Evolutionary conservation across 1,140 invertebrate genomes (phyloP), one percentile per base, ranked within the genome.

Genomic region (Zophobas atratus): DNA sequence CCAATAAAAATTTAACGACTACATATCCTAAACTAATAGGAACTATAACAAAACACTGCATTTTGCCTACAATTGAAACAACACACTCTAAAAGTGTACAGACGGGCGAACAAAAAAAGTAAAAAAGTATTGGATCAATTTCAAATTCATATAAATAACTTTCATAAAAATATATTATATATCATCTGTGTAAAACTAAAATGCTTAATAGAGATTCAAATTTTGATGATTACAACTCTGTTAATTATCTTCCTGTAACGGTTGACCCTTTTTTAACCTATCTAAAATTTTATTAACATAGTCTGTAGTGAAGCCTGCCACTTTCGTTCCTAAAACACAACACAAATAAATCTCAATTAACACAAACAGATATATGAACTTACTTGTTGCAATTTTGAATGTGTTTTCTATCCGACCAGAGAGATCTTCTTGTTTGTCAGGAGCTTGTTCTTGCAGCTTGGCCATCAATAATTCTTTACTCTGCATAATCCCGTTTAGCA

Each of bases 241-340:
- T 38, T 51, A 51, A n/a, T 35, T 75, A 77, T 92, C 92, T 80
- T 93, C 92, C 92, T 79, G 92, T 92, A 90, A 90, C 33, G 89
- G 88, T 80, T 91, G 87, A 32, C 92, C 92, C 71, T 87, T 87
- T 84, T 91, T 93, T 71, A 94, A 89, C 86, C 93, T 94, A 32
- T 94, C 93, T 82, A 96, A 87, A n/a, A 96, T 91, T 85, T 90
- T 92, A 86, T 96, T 97, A 0, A 97, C 95, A 88, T 94, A 96
- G 76, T 96, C 95, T 6, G 95, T 95, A 20, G 94, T 93, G 80
- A 93, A 89, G 60, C 93, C 95, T 75, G 94, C 95, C 84, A 96
- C 94, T 87, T 90, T 91, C 51, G 92, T 85, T 87, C 91, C 95
- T 94, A 89, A 75, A 91, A 90, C 20, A 20, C 20, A 20, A 20